phyloP scores from a whole-genome alignment of 2,797 vertebrate species.

The Alca torda region DNA sequence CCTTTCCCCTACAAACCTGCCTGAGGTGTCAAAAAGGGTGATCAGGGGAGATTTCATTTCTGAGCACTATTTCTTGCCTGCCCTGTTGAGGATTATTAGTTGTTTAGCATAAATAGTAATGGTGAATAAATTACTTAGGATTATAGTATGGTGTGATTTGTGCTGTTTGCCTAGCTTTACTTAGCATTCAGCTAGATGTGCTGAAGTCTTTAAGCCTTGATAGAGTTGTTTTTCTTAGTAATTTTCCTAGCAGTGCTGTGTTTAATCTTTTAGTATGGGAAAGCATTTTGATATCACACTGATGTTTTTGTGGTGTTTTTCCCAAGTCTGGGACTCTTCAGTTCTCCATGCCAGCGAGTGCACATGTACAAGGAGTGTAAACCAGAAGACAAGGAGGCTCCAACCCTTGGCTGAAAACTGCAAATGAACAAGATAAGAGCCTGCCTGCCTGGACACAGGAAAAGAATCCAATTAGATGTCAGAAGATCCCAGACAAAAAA shows the following conservation, averaged over 20 bases:
- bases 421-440: not conserved
- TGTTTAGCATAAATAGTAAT: not conserved
- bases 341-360: not conserved
- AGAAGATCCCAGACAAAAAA: not conserved
- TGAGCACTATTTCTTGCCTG: not conserved
- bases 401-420: not conserved
- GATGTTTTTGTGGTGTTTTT: not conserved
- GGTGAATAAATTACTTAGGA: not conserved
- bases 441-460: not conserved
- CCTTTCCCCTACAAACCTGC: not conserved
- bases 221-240: not conserved
- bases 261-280: not conserved
- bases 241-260: not conserved
- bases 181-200: not conserved
- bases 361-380: not conserved
- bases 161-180: not conserved
- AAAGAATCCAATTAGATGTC: not conserved
- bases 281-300: not conserved
- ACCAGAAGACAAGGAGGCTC: not conserved
- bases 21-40: not conserved
- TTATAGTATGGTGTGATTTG: not conserved
- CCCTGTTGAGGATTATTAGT: not conserved
- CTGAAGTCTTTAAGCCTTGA: not conserved
- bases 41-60: not conserved
- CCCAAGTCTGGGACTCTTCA: not conserved